Evolutionary conservation across 2,113 vertebrate species (phyloP).

Genomic region (Paratilapia polleni): DNA sequence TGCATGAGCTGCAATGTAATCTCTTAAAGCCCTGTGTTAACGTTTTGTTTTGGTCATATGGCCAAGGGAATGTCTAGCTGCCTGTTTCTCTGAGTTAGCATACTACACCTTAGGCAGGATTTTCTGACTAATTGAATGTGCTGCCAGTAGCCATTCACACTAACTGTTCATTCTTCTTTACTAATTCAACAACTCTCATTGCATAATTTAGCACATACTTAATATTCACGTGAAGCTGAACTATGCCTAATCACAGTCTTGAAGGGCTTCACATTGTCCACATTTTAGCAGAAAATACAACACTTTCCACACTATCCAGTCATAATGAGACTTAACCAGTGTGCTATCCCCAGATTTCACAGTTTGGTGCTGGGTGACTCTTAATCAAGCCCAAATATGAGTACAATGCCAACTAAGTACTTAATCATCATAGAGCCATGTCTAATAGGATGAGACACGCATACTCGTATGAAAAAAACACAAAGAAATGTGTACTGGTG

Average conservation of each 20-base stretch:
- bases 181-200: conserved; percentile 24
- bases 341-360: conserved; percentile 19
- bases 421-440: conserved; percentile 17
- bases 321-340: conserved; percentile 17
- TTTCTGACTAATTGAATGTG: conserved; percentile 60
- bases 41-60: conserved; percentile 57
- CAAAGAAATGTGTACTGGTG: conserved; percentile 61
- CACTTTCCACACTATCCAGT: conserved; percentile 9
- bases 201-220: conserved; percentile 33
- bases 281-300: conserved; percentile 23
- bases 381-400: conserved; percentile 22
- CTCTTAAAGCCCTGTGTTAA: conserved; percentile 38
- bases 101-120: conserved; percentile 29
- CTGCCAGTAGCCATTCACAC: conserved; percentile 45
- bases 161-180: neutral
- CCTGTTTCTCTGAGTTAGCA: conserved; percentile 76
- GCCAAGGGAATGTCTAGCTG: conserved; percentile 74
- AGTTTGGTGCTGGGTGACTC: conserved; percentile 33
- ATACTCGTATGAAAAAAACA: conserved; percentile 13
- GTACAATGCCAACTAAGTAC: conserved; percentile 10
- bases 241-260: conserved; percentile 9
- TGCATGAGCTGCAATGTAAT: conserved; percentile 70
- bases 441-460: conserved; percentile 12
- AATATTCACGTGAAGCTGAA: conserved; percentile 26
- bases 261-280: conserved; percentile 39